phyloP scores from a whole-genome alignment of 2,888 invertebrate species.

The Gandaritis pyraliata region DNA sequence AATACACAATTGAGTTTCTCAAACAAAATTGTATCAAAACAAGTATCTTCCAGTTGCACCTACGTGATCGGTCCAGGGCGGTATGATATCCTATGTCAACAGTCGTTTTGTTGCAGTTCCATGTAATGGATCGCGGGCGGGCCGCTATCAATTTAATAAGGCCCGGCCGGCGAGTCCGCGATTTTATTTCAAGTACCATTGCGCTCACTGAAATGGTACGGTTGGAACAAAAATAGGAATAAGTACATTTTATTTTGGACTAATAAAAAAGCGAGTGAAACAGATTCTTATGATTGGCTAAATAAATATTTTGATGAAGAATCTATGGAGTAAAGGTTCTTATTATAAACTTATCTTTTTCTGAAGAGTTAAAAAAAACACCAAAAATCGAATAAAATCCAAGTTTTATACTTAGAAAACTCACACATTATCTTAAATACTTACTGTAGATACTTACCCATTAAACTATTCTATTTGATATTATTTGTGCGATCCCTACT shows the following conservation, averaged over 20 bases:
- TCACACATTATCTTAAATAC: no score
- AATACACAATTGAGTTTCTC: background rate
- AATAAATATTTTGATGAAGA: background rate
- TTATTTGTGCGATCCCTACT: conserved; percentile 59
- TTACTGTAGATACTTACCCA: no score
- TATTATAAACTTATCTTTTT: no score
- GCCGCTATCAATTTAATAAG: conserved; percentile 43
- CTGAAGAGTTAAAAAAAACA: no score
- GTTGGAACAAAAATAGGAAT: conserved; percentile 53
- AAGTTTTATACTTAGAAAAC: no score
- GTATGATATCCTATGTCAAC: conserved; percentile 57
- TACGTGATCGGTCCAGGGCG: conserved; percentile 23
- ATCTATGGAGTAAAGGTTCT: no score
- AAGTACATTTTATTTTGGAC: background rate
- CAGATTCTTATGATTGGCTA: background rate
- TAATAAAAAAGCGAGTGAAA: background rate
- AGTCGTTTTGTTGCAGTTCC: conserved; percentile 62
- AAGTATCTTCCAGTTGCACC: conserved; percentile 27
- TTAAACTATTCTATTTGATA: background rate
- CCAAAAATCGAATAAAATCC: no score
- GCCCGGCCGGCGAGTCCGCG: conserved; percentile 50
- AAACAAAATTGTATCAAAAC: conserved; percentile 6
- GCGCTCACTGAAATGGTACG: conserved; percentile 63
- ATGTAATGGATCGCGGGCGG: conserved; percentile 61
- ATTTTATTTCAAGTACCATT: conserved; percentile 76